phyloP scores from a whole-genome alignment of 2,888 invertebrate species.

The Catocala sponsa region DNA sequence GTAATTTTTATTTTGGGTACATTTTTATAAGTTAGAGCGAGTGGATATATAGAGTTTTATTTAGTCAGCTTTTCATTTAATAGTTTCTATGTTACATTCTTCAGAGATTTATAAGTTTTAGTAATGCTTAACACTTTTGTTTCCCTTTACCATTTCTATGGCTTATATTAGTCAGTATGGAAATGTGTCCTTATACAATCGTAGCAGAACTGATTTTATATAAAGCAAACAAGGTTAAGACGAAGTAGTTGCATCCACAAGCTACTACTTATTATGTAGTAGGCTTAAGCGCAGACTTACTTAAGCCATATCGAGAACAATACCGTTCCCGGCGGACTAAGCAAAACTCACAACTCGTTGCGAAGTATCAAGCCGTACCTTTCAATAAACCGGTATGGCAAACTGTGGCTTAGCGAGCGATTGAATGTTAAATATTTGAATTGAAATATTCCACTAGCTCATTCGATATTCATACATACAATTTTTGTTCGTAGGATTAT shows the following conservation, averaged over 20 bases:
- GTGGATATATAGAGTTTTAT: too few species aligned
- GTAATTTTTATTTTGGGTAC: too few species aligned
- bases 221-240: slow-evolving; percentile 25
- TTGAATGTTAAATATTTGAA: slow-evolving; percentile 48
- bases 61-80: too few species aligned
- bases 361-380: slow-evolving; percentile 52
- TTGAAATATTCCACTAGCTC: slow-evolving; percentile 32
- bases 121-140: too few species aligned
- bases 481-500: slow-evolving; percentile 10
- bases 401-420: slow-evolving; percentile 27
- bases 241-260: slow-evolving; percentile 30
- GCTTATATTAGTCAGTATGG: too few species aligned
- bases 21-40: too few species aligned
- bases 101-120: too few species aligned
- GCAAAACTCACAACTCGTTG: slow-evolving; percentile 52
- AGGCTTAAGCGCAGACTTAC: slow-evolving; percentile 53
- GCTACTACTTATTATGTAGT: slow-evolving; percentile 52
- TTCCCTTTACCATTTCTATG: too few species aligned
- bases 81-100: too few species aligned
- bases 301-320: slow-evolving; percentile 69
- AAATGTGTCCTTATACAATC: too few species aligned
- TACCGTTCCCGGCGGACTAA: slow-evolving; percentile 52
- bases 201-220: not conserved
- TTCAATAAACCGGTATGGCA: slow-evolving; percentile 58
- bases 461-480: slow-evolving; percentile 11